Percentiles rank a stretch among this genome's conserved stretches.
Conservation (phyloP, 2,113 vertebrate species). For the Orthonyx spaldingii region DNA sequence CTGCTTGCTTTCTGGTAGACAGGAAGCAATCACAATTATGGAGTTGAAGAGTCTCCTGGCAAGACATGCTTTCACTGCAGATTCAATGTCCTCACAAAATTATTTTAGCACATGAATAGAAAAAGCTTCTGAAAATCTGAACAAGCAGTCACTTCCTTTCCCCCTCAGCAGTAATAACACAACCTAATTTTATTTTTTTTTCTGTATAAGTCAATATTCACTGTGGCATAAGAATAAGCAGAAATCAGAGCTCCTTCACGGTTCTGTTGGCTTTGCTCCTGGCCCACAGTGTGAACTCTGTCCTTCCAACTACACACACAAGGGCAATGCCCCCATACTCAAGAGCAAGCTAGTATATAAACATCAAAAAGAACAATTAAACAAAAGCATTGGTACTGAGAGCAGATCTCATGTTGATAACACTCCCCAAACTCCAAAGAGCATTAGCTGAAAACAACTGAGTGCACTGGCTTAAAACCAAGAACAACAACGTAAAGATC, state of each 20-base stretch:
- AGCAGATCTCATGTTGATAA: not conserved
- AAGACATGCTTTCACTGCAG: not conserved
- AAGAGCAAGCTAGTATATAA: not conserved
- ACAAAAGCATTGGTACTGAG: not conserved
- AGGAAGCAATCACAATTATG: not conserved
- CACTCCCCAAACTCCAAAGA: not conserved
- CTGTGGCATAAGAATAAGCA: not conserved
- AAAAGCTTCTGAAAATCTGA: not conserved
- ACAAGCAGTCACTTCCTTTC: not conserved
- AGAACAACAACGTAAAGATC: not conserved
- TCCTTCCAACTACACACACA: not conserved
- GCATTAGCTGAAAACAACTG: not conserved
- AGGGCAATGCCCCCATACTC: not conserved
- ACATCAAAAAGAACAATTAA: not conserved
- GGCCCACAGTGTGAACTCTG: not conserved
- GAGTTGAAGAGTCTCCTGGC: not conserved
- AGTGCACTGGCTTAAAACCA: not conserved
- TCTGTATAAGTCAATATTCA: not conserved
- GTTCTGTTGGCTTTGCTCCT: not conserved
- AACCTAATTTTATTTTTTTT: not conserved
- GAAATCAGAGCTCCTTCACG: not conserved
- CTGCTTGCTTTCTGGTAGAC: not conserved
- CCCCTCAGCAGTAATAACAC: not conserved
- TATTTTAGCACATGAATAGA: not conserved
- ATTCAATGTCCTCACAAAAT: not conserved